phyloP scores from a whole-genome alignment of 2,113 vertebrate species.

The Chauna torquata region DNA sequence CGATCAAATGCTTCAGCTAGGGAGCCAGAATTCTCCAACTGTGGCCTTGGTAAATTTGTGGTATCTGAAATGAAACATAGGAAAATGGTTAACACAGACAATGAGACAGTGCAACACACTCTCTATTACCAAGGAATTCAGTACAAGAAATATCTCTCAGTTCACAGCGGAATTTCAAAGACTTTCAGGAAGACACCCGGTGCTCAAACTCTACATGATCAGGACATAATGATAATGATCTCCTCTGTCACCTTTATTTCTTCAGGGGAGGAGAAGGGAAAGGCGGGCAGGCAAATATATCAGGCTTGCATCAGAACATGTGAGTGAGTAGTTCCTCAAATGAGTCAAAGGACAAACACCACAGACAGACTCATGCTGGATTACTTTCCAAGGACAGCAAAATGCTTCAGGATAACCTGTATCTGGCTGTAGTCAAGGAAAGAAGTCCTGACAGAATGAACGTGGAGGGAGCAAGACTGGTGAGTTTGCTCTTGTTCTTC shows the following conservation, averaged over 20 bases:
- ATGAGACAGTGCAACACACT: neutral
- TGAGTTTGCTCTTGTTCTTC: constrained; percentile 55
- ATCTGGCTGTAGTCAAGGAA: constrained; percentile 16
- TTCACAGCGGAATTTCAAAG: constrained; percentile 31
- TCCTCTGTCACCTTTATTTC: neutral
- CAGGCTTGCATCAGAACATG: neutral
- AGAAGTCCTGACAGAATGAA: constrained; percentile 25
- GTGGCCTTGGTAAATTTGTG: neutral
- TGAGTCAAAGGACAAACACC: constrained; percentile 33
- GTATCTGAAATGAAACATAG: constrained; percentile 68
- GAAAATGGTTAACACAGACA: constrained; percentile 32
- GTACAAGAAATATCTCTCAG: constrained; percentile 8
- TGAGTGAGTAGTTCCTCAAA: neutral
- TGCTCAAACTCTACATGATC: neutral
- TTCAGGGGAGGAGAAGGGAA: neutral
- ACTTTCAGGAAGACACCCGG: constrained; percentile 41
- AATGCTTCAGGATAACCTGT: constrained; percentile 26
- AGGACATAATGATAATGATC: neutral
- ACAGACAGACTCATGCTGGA: constrained; percentile 1
- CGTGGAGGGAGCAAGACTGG: neutral
- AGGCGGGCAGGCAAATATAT: neutral
- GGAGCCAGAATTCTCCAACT: constrained; percentile 48
- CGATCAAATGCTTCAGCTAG: constrained; percentile 51
- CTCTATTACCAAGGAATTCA: neutral
- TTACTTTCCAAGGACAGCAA: constrained; percentile 2